Evolutionary conservation across 2,797 vertebrate species (phyloP).

Genomic region (Oreonectes daqikongensis): DNA sequence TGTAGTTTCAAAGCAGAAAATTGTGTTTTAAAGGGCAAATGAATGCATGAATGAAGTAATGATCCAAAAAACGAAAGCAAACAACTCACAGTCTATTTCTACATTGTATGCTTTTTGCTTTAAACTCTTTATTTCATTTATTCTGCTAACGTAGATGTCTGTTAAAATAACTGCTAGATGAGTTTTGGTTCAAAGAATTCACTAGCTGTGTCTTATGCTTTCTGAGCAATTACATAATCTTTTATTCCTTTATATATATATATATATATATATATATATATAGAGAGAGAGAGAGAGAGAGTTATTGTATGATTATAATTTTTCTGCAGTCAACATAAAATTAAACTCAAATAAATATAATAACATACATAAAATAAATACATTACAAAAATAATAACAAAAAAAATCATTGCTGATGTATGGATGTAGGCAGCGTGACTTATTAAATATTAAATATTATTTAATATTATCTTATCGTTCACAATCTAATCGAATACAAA

Average conservation of each 20-base stretch:
- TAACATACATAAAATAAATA: too few relatives aligned
- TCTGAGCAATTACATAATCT: background rate
- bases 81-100: background rate
- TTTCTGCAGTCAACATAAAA: too few relatives aligned
- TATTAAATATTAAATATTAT: background rate
- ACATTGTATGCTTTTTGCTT: background rate
- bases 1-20: background rate
- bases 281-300: too few relatives aligned
- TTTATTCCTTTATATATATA: background rate
- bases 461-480: background rate
- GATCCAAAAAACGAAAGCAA: conserved; percentile 14
- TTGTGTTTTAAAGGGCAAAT: background rate
- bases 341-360: too few relatives aligned
- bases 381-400: too few relatives aligned
- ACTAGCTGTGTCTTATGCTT: conserved; percentile 63
- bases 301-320: too few relatives aligned
- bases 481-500: background rate
- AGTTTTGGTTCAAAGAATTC: conserved; percentile 72
- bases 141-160: conserved; percentile 44
- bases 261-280: too few relatives aligned
- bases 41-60: conserved; percentile 13
- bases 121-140: conserved; percentile 16
- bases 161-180: conserved; percentile 62
- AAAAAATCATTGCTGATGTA: background rate
- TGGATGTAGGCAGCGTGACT: too few relatives aligned